These are phyloP conservation scores for Nyctibius bracteatus DNA, from an alignment of 2,113 vertebrate species.

Conservation along the genomic window DNA sequence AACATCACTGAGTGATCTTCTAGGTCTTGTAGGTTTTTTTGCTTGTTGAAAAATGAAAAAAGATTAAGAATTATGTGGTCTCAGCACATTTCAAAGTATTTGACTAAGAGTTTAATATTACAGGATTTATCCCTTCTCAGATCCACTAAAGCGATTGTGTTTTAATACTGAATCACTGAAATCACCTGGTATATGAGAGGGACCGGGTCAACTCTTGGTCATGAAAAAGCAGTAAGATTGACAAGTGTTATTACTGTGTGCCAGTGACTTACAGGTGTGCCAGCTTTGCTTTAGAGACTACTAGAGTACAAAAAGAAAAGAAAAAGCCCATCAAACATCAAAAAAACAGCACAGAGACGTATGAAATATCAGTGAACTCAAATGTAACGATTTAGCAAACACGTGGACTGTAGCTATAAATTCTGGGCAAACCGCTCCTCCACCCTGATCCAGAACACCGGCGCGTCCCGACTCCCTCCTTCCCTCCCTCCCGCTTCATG, in stretches of 20 bases:
- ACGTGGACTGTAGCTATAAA: background rate
- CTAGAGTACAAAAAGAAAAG: background rate
- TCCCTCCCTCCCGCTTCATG: background rate
- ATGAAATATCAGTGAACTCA: background rate
- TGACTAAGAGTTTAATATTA: background rate
- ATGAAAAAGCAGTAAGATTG: background rate
- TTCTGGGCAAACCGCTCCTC: background rate
- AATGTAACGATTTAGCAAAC: background rate
- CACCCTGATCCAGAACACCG: background rate
- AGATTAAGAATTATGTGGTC: background rate
- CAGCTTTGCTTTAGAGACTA: background rate
- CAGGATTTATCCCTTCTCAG: background rate
- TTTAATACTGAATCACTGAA: background rate
- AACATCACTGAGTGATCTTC: background rate
- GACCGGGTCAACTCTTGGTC: background rate
- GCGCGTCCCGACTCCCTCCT: background rate
- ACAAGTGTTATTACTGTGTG: background rate
- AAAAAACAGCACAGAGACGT: rapidly evolving
- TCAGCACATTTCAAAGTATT: background rate
- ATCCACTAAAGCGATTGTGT: background rate
- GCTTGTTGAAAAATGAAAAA: background rate
- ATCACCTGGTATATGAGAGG: background rate
- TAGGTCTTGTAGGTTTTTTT: background rate
- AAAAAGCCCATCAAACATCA: background rate
- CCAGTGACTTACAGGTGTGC: background rate